Evolutionary conservation across 2,113 vertebrate genomes (phyloP), one percentile per base, ranked within the genome.

Genomic region (Chaenogobius annularis): DNA sequence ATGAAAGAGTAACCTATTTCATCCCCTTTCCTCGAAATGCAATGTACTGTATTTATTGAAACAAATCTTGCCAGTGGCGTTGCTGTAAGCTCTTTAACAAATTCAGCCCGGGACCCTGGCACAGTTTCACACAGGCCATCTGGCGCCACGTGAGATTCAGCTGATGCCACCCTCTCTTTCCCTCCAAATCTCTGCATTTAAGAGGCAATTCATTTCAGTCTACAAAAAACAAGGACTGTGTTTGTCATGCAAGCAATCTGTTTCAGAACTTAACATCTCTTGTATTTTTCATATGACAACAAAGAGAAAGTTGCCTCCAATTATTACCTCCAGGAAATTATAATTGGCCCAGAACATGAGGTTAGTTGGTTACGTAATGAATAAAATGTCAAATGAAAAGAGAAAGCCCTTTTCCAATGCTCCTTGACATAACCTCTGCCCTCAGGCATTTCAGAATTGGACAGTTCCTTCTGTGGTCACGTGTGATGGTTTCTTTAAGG

Each of bases 281-380:
- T 76, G 44, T 72, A n/a, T 68, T 72, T 48, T 65, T 31, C 22
- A 47, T 37, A 22, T 62, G 2, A 8, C 71, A 74, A 73, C 43
- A 37, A 74, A 70, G 23, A 1, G 52, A 79, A 46, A 75, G 6
- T 43, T 19, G 23, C 52, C 40, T 66, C 58, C 61, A 40, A 15
- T 75, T 75, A 52, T 68, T 72, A 68, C 63, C 75, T 43, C 1
- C 31, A 68, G 70, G 68, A 75, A 69, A 77, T 72, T 67, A 70
- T 26, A 55, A 73, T 70, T 75, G 82, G 75, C 79, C 78, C 73
- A 65, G 63, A 84, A 64, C 79, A 75, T 52, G 76, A 80, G 73
- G 77, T 80, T 66, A 69, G 52, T 10, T 70, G 54, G 75, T 86
- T 84, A 72, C 55, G 70, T 74, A 81, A 83, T 81, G 74, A 81